Percentiles rank a stretch among this genome's conserved stretches.
Evolutionary conservation across 1,140 invertebrate species (phyloP).

Genomic region (Chrysopa pallens): DNA sequence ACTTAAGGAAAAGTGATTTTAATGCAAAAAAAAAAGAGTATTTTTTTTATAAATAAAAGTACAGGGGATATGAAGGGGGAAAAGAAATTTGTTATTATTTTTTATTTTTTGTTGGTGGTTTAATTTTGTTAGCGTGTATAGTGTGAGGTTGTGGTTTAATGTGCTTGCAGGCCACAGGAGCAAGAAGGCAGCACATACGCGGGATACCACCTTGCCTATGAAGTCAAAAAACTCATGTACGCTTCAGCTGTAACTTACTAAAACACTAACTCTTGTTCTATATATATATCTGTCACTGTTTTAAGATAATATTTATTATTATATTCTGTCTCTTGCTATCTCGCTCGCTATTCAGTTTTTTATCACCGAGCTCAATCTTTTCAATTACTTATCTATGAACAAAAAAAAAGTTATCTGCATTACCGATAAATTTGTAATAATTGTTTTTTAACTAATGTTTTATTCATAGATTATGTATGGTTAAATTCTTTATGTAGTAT

Average conservation of each 20-base stretch:
- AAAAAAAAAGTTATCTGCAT: too few species aligned
- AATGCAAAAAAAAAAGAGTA: too few species aligned
- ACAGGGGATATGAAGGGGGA: too few species aligned
- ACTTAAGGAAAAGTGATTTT: too few species aligned
- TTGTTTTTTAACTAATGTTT: too few species aligned
- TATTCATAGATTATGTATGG: too few species aligned
- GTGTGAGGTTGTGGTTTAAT: background rate
- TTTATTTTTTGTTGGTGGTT: too few species aligned
- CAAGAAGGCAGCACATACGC: constrained; percentile 61
- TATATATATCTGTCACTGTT: constrained; percentile 3
- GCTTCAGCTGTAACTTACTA: constrained; percentile 37
- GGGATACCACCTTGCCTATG: constrained; percentile 95
- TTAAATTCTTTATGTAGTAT: too few species aligned
- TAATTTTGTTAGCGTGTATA: background rate
- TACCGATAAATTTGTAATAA: too few species aligned
- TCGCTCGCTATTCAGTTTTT: background rate
- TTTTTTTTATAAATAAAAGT: too few species aligned
- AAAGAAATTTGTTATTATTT: too few species aligned
- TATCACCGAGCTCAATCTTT: background rate
- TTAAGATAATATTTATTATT: constrained; percentile 6
- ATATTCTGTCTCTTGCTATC: constrained; percentile 5
- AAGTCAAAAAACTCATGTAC: constrained; percentile 99
- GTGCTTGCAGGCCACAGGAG: constrained; percentile 63
- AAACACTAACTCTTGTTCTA: constrained; percentile 9
- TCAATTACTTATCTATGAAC: too few species aligned